These are phyloP conservation scores for roundworm (Caenorhabditis elegans) DNA, from an alignment of 1,140 invertebrate species.

Conservation along the genomic window DNA sequence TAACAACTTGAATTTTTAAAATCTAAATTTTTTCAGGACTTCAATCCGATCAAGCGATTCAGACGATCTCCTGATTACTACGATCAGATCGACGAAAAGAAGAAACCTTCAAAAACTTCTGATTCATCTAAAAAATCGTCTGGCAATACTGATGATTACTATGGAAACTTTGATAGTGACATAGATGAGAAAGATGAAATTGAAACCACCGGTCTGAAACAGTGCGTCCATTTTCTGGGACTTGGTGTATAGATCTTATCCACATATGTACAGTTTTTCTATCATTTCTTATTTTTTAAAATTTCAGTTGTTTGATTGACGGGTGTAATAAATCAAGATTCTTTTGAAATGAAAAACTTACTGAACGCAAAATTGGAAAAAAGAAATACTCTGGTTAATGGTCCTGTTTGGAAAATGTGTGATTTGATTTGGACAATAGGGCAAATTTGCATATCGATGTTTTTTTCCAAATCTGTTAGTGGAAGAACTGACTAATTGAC, in stretches of 20 bases:
- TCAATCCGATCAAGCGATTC: slow-evolving; percentile 3
- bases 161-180: background rate
- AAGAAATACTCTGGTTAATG: too few relatives aligned
- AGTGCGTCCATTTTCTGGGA: background rate
- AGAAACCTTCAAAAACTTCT: background rate
- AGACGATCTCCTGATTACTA: background rate
- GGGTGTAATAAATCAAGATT: slow-evolving; percentile 20
- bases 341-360: background rate
- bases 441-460: too few relatives aligned
- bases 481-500: too few relatives aligned
- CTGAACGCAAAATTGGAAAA: too few relatives aligned
- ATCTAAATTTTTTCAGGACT: background rate
- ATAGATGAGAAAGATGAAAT: background rate
- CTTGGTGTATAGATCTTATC: background rate
- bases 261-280: background rate
- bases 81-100: background rate
- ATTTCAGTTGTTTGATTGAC: too few relatives aligned
- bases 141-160: background rate
- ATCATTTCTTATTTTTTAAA: too few relatives aligned
- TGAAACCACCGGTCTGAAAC: background rate
- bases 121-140: background rate
- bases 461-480: too few relatives aligned
- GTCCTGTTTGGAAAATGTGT: too few relatives aligned
- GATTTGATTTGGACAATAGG: too few relatives aligned
- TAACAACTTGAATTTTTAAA: background rate